A percentile compares a stretch with the other conserved stretches of the same genome.
These are phyloP conservation scores for Suricata suricatta DNA, from an alignment of 2,113 vertebrate species.

Conservation along the genomic window DNA sequence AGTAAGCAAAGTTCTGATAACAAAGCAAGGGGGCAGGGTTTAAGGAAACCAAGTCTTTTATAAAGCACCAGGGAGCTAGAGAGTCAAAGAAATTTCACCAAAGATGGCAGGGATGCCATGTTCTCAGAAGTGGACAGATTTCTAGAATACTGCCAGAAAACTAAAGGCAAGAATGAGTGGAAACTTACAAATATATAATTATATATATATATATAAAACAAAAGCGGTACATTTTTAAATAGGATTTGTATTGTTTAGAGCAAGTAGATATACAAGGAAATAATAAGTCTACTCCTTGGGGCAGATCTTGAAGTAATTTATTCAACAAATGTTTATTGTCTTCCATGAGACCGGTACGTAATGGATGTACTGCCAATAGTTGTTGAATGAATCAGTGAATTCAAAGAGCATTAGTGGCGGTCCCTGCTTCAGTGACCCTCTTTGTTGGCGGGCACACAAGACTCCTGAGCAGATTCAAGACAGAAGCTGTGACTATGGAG, in stretches of 20 bases:
- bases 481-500: not conserved
- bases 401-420: not conserved
- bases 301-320: not conserved
- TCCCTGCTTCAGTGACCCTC: not conserved
- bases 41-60: not conserved
- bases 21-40: not conserved
- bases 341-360: not conserved
- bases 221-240: not conserved
- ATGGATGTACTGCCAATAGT: not conserved
- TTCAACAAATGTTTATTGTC: not conserved
- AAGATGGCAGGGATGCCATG: not conserved
- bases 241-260: not conserved
- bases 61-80: not conserved
- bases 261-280: not conserved
- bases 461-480: not conserved
- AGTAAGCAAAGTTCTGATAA: not conserved
- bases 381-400: not conserved
- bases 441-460: not conserved
- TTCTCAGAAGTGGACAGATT: not conserved
- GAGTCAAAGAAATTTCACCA: not conserved
- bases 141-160: not conserved
- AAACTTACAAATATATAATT: not conserved
- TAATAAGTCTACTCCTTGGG: not conserved
- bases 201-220: not conserved
- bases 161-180: not conserved